These are phyloP conservation scores for Cynaeus angustus DNA, from an alignment of 2,888 invertebrate species.

Conservation along the genomic window DNA sequence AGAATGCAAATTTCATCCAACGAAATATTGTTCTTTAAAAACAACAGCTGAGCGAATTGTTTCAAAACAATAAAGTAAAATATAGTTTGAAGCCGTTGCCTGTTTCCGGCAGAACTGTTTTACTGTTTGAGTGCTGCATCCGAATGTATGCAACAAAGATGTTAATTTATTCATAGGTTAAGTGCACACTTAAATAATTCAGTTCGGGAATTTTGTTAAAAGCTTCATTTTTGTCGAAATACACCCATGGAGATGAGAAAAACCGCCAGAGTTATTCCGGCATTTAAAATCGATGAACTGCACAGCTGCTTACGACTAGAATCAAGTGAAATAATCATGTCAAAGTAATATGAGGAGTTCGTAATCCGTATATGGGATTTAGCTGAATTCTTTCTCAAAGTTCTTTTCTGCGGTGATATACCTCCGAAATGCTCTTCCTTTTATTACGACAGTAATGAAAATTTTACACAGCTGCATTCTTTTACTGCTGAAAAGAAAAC, in stretches of 20 bases:
- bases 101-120: slow-evolving; percentile 9
- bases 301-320: slow-evolving; percentile 27
- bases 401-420: slow-evolving; percentile 1
- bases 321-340: slow-evolving; percentile 25
- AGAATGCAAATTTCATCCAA: background rate
- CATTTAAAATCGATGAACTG: slow-evolving; percentile 19
- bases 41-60: slow-evolving; percentile 6
- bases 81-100: background rate
- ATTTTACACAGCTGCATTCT: slow-evolving; percentile 6
- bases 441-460: slow-evolving; percentile 1
- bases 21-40: slow-evolving; percentile 12
- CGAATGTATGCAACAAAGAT: slow-evolving; percentile 4
- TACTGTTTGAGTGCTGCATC: slow-evolving; percentile 1
- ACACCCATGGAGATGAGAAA: background rate
- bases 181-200: slow-evolving; percentile 19
- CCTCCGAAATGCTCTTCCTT: background rate
- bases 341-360: slow-evolving; percentile 19
- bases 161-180: slow-evolving; percentile 10
- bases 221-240: background rate
- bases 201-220: too few relatives aligned
- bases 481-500: background rate
- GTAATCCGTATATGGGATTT: slow-evolving; percentile 6
- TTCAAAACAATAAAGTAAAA: slow-evolving; percentile 16
- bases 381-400: background rate
- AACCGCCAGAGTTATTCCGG: background rate